These are phyloP conservation scores for Mimachlamys varia DNA, from an alignment of 2,888 invertebrate genomes.

Conservation along the genomic window DNA sequence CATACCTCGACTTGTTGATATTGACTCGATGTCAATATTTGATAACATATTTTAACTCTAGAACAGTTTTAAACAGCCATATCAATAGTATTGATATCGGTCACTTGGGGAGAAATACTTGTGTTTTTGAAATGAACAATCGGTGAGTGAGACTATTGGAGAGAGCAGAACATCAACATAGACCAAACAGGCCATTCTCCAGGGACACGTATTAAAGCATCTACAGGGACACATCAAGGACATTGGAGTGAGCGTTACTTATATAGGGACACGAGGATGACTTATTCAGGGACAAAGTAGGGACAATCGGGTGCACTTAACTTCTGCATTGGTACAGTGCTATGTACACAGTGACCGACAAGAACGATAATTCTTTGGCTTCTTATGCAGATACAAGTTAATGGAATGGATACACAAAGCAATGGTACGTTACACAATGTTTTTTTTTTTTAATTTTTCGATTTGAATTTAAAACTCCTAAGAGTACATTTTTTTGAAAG, in stretches of 20 bases:
- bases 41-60: constrained; percentile 22
- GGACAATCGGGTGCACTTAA: neutral
- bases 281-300: neutral
- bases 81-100: neutral
- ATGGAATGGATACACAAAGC: neutral
- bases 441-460: neutral
- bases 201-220: no score
- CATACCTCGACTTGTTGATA: neutral
- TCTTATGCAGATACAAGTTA: neutral
- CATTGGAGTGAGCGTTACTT: neutral
- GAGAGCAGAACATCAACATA: neutral
- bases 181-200: no score
- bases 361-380: no score
- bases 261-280: neutral
- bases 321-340: neutral
- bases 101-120: neutral
- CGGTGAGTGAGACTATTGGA: neutral
- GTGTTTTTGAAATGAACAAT: constrained; percentile 8
- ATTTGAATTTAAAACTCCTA: no score
- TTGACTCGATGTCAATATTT: neutral
- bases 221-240: neutral
- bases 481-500: no score
- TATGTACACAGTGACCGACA: neutral
- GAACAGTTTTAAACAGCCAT: neutral
- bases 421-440: neutral